Evolutionary conservation across 2,888 invertebrate species (phyloP), one percentile per base, ranked within the genome.

Genomic region (Cecidostiba fungosa): DNA sequence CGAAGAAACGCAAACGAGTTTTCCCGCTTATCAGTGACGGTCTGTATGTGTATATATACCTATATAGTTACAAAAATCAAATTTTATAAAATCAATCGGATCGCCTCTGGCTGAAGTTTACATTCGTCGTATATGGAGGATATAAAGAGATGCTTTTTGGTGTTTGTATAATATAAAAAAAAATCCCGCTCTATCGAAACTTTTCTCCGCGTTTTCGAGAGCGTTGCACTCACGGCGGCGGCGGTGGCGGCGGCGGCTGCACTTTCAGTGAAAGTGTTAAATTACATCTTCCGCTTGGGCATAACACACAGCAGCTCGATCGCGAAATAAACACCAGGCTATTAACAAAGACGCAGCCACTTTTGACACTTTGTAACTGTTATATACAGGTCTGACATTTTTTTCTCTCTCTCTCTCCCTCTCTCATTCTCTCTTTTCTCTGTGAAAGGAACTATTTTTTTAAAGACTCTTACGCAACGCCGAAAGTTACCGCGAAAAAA

Each of bases 181-280:
- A 32, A 8, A 12, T 12, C 59, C 39, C 23, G 5, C 32, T n/a
- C 10, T 23, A 80, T 66, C 77, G 39, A 77, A 82, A 29, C 73
- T 78, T 82, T 82, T 78, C 47, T 43, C 77, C 43, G 59, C 62
- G 23, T n/a, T 23, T 59, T n/a, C 72, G 69, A 84, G 86, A 85
- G 26, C 85, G 70, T 82, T 85, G 86, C 85, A 85, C 86, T 81
- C 86, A 36, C 14, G 12, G 29, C 43, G 12, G 12, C 43, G 12
- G 36, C 36, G 32, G 32, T 4, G 36, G 36, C 36, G 36, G 36
- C 36, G 36, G 36, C 36, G 36, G 36, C 36, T 54, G 72, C 29
- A 82, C 85, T 85, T 85, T 80, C 74, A 86, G 86, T 87, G 87
- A 86, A 87, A 87, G 87, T 86, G 84, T 79, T 86, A 86, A 87